Evolutionary conservation across 1,140 invertebrate genomes (phyloP).

Genomic region (Drosophila sp.): DNA sequence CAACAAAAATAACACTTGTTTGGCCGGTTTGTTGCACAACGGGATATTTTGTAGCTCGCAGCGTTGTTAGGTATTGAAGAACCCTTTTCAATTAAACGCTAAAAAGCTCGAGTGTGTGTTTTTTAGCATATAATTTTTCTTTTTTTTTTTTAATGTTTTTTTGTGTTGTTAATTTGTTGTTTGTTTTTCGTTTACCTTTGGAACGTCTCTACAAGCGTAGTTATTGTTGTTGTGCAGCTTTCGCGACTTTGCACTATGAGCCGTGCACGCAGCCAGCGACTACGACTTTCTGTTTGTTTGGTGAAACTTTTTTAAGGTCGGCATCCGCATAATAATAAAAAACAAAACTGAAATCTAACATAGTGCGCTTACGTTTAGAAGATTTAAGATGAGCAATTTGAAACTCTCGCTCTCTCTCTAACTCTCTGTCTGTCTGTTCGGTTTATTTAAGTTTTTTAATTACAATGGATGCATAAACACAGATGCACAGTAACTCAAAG

Average conservation of each 20-base stretch:
- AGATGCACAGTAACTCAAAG: too few relatives aligned
- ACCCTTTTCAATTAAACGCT: constrained; percentile 54
- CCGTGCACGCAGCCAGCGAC: constrained; percentile 52
- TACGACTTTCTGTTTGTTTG: constrained; percentile 75
- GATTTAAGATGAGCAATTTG: constrained; percentile 26
- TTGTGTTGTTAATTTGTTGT: constrained; percentile 12
- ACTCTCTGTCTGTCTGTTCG: neutral
- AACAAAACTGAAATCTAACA: constrained; percentile 39
- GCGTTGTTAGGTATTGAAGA: constrained; percentile 35
- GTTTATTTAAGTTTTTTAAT: neutral
- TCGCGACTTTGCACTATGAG: constrained; percentile 54
- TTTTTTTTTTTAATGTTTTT: constrained; percentile 38
- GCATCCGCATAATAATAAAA: constrained; percentile 64
- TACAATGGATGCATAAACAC: too few relatives aligned
- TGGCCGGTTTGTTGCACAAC: constrained; percentile 79
- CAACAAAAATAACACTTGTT: constrained; percentile 63
- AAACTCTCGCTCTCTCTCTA: neutral
- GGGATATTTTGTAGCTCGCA: constrained; percentile 68
- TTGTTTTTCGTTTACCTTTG: constrained; percentile 56
- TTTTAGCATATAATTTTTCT: too few relatives aligned
- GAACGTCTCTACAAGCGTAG: constrained; percentile 41
- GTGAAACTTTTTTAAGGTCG: constrained; percentile 79
- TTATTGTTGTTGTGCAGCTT: constrained; percentile 57
- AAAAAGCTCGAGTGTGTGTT: constrained; percentile 17
- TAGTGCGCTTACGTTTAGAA: constrained; percentile 34